Conservation (phyloP, 1,140 invertebrate species). For the Drosophila sp. region DNA sequence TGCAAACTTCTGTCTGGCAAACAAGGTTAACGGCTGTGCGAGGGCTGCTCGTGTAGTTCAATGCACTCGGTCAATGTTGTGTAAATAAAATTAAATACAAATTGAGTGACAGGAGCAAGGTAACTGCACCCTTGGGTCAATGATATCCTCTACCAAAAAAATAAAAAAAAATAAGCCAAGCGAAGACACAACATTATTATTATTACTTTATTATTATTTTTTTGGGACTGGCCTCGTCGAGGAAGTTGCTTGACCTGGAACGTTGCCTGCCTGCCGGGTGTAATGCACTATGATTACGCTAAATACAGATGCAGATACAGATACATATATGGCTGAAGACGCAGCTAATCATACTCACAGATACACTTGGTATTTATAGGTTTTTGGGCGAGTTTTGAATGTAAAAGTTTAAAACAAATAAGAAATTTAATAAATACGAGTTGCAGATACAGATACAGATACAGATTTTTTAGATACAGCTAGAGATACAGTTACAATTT, state of each 20-base stretch:
- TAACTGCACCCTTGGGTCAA: conserved; percentile 81
- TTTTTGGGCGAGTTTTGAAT: conserved; percentile 65
- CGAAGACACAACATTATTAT: conserved; percentile 13
- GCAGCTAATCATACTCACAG: conserved; percentile 3
- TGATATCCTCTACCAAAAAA: conserved; percentile 52
- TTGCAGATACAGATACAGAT: conserved; percentile 1
- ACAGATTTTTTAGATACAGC: not conserved
- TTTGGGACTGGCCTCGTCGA: conserved; percentile 26
- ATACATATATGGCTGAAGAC: conserved; percentile 16
- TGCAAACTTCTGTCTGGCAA: conserved; percentile 17
- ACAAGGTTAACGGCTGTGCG: conserved; percentile 60
- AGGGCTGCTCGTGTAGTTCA: conserved; percentile 68
- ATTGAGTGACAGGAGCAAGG: conserved; percentile 53
- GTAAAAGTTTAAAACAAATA: conserved; percentile 32
- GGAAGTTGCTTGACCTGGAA: conserved; percentile 76
- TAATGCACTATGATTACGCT: conserved; percentile 65
- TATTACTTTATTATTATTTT: not conserved
- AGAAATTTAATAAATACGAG: conserved; percentile 7
- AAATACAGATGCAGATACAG: conserved; percentile 15
- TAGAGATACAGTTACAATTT: not conserved
- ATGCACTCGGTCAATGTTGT: conserved; percentile 46
- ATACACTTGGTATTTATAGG: conserved; percentile 56
- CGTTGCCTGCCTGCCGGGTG: conserved; percentile 49
- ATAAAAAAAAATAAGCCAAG: conserved; percentile 6
- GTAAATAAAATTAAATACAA: conserved; percentile 6